Conservation (phyloP, 2,888 invertebrate genomes). For the Sminthurinus aureus region DNA sequence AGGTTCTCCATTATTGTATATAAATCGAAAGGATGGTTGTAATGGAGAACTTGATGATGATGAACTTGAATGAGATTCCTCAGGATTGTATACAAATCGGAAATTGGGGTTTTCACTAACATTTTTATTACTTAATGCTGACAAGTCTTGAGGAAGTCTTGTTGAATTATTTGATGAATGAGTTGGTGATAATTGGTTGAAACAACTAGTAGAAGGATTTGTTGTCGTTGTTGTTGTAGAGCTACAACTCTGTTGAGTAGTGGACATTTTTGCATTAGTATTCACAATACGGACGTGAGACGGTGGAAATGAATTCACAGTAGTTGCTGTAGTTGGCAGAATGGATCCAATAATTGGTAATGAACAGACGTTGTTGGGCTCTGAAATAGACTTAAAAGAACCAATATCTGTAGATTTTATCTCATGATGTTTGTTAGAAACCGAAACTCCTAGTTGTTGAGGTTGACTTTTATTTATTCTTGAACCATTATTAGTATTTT, state of each 20-base stretch:
- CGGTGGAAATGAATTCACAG: background rate
- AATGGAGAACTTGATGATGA: background rate
- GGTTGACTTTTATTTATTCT: too few relatives aligned
- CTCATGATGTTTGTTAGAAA: too few relatives aligned
- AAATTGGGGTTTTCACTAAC: constrained; percentile 7
- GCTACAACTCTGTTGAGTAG: background rate
- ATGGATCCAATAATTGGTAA: too few relatives aligned
- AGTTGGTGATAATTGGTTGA: background rate
- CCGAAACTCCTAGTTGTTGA: too few relatives aligned
- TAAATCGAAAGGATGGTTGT: constrained; percentile 44
- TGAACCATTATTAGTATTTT: too few relatives aligned
- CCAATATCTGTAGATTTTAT: too few relatives aligned
- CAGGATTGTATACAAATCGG: constrained; percentile 26
- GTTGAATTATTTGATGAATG: background rate
- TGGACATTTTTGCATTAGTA: constrained; percentile 15
- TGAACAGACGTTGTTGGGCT: too few relatives aligned
- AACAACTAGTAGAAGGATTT: too few relatives aligned
- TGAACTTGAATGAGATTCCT: background rate
- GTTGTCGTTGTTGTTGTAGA: too few relatives aligned
- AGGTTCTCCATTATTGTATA: constrained; percentile 34
- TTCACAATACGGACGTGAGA: constrained; percentile 16
- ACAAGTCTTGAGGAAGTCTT: background rate
- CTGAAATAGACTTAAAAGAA: too few relatives aligned
- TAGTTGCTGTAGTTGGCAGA: background rate
- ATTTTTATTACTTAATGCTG: background rate